These are phyloP conservation scores for Mesoligia furuncula DNA, from an alignment of 2,888 invertebrate genomes.

Conservation along the genomic window DNA sequence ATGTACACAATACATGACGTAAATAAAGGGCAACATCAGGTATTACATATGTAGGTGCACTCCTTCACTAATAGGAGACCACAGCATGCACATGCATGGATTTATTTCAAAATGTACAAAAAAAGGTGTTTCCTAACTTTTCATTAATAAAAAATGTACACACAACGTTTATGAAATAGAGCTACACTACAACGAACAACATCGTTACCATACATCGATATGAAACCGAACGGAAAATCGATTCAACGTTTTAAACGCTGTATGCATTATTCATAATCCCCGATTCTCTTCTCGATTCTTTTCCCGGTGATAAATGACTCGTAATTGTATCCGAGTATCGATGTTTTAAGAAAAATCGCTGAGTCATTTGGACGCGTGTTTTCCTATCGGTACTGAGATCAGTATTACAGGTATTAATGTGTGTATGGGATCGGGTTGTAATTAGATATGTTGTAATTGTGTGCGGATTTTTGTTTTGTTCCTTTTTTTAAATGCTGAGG, in stretches of 20 bases:
- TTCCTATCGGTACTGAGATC: conserved; percentile 60
- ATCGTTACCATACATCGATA: conserved; percentile 37
- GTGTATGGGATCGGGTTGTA: conserved; percentile 52
- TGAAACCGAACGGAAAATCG: conserved; percentile 49
- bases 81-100: too few species aligned
- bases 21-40: too few species aligned
- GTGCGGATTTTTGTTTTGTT: conserved; percentile 19
- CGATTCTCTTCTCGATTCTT: conserved; percentile 43
- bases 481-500: not conserved
- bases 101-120: too few species aligned
- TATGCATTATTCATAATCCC: conserved; percentile 68
- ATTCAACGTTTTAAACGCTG: conserved; percentile 58
- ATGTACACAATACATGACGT: too few species aligned
- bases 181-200: not conserved
- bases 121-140: too few species aligned
- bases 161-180: conserved; percentile 1
- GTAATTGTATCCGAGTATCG: conserved; percentile 83
- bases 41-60: too few species aligned
- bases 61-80: too few species aligned
- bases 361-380: conserved; percentile 68
- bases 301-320: conserved; percentile 79
- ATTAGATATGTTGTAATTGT: conserved; percentile 62
- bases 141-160: not conserved
- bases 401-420: conserved; percentile 55
- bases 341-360: conserved; percentile 80